Conservation (phyloP, 1,140 invertebrate genomes). For the Macrostomum lignano region DNA sequence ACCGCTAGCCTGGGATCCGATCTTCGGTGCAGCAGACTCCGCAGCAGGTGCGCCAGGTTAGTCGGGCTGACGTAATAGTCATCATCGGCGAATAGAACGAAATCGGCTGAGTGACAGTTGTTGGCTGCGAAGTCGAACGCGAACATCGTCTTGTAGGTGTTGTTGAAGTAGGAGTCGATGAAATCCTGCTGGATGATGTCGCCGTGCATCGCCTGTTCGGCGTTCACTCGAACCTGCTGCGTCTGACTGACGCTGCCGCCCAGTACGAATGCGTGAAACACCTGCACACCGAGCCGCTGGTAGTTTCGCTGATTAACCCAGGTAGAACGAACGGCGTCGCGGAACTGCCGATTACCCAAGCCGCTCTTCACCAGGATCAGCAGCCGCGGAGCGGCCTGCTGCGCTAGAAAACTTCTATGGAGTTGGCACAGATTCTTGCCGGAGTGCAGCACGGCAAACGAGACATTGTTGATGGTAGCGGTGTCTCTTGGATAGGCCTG, state of each 20-base stretch:
- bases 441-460: background rate
- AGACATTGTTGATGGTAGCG: slow-evolving; percentile 1
- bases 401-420: background rate
- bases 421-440: background rate
- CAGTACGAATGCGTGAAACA: slow-evolving; percentile 41
- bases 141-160: slow-evolving; percentile 72
- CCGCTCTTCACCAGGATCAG: slow-evolving; percentile 48
- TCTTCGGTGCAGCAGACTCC: too few species aligned
- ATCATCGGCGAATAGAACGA: slow-evolving; percentile 62
- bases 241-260: background rate
- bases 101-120: slow-evolving; percentile 41
- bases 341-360: slow-evolving; percentile 36
- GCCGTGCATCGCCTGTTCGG: slow-evolving; percentile 36
- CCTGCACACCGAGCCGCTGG: slow-evolving; percentile 42
- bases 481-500: too few species aligned
- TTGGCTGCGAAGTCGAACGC: slow-evolving; percentile 49
- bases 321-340: slow-evolving; percentile 43
- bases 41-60: too few species aligned
- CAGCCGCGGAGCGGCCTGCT: too few species aligned
- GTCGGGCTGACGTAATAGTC: slow-evolving; percentile 65
- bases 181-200: slow-evolving; percentile 59
- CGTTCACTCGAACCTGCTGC: background rate
- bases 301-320: slow-evolving; percentile 51
- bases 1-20: slow-evolving; percentile 34
- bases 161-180: slow-evolving; percentile 54